A percentile compares a stretch with the other conserved stretches of the same genome.
phyloP scores from a whole-genome alignment of 2,113 vertebrate genomes.

The Dromaius novaehollandiae region DNA sequence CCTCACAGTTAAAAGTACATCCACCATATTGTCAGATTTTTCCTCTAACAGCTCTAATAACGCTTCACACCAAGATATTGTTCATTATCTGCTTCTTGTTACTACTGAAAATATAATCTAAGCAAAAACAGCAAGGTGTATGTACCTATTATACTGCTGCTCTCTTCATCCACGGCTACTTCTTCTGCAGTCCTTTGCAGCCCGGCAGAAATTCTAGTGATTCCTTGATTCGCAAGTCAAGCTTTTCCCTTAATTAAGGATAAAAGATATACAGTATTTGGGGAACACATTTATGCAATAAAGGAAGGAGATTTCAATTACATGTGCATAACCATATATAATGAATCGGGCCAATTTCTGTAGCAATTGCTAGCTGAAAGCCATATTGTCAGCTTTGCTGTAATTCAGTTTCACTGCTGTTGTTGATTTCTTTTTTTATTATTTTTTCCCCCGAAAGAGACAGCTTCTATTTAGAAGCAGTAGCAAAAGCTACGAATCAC shows the following conservation, averaged over 20 bases:
- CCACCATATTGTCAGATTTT: background rate
- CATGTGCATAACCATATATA: background rate
- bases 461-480: background rate
- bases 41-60: background rate
- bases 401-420: slow-evolving; percentile 42
- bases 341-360: slow-evolving; percentile 38
- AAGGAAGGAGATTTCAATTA: slow-evolving; percentile 16
- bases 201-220: slow-evolving; percentile 21
- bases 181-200: background rate
- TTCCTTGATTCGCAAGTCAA: background rate
- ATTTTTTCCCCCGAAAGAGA: background rate
- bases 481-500: background rate
- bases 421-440: background rate
- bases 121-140: background rate
- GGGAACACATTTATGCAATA: slow-evolving; percentile 10
- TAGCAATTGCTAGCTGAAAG: slow-evolving; percentile 9
- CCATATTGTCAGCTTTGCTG: background rate
- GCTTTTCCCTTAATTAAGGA: slow-evolving; percentile 48
- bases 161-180: background rate
- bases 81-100: background rate
- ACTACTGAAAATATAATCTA: background rate
- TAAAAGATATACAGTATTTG: background rate
- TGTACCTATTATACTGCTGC: no score
- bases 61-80: background rate
- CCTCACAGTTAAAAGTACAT: background rate